Base-by-base conservation (phyloP, 2,113 vertebrate species). In the Bucco capensis region DNA sequence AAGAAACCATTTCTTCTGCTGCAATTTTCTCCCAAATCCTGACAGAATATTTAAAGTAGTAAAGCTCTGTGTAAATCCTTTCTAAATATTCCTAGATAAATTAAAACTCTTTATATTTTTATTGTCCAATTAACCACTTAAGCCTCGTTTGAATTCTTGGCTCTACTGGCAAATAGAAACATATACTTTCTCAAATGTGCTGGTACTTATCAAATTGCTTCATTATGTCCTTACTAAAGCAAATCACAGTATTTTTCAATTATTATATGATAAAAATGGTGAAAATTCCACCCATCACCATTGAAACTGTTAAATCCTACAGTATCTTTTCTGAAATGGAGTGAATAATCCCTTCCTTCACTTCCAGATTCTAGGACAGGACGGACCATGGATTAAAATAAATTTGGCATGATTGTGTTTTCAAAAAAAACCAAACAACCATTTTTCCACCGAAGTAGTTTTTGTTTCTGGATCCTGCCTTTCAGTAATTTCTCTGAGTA, bases 381-480 rank as follows among this genome's bases (percentile, higher is more conserved):
- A 64, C 21, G 9, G 24, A 53, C 54, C 2, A 72, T 1, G 47
- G 19, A 69, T 31, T 31, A 31, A 90, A 92, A 77, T 14, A 57
- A 50, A 54, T 49, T 37, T 31, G 14, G 3, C 1, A 9, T 12
- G 17, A 67, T 2, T 62, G 9, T 33, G 7, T 50, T 83, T 86
- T 77, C 9, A 42, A 25, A 90, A 56, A 69, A 30, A 10, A 2
- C 0, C 2, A 14, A 10, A 2, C 0, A 2, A 14, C 5, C 9
- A 74, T 8, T 1, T 61, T 76, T 66, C 38, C 7, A 78, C 4
- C 5, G 60, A 66, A 58, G 8, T 23, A 38, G 12, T 11, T 71
- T 81, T 71, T 37, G 11, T 3, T 84, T 65, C 65, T 81, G 42
- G 19, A 74, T 64, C 22, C 16, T 83, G 30, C 27, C 12, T 65